Evolutionary conservation across 2,888 invertebrate genomes (phyloP), one percentile per base, ranked within the genome.

Genomic region (Cryptus armator): DNA sequence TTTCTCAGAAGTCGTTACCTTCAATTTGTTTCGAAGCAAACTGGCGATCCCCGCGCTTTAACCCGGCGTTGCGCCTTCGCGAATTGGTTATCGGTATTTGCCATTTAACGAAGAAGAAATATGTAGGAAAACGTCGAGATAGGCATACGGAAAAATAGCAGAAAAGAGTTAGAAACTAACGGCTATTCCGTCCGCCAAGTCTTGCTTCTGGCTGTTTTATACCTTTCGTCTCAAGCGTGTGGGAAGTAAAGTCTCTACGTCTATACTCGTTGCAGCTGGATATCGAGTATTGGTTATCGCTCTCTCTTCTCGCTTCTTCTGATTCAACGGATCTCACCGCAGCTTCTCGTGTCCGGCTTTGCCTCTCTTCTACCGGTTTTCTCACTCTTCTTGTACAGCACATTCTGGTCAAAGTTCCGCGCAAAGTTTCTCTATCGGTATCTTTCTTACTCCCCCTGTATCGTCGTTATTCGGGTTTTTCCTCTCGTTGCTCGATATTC

Each of bases 71-170:
- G 80, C 43, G 44, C 71, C 88, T 88, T 87, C 86, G 88, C 84
- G 88, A 89, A 91, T 90, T 90, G 90, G 88, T 89, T 90, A 90
- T 91, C 88, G 88, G 86, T 88, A 88, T 88, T 89, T 88, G 87
- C 87, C 79, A 81, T 83, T 87, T 80, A 85, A 79, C 85, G 82
- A 84, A 70, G 87, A 72, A 44, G 59, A 51, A 44, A 43, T 19
- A 56, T 24, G 56, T 19, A 24, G 56, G 24, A 56, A 56, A 56
- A 56, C 56, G 16, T 56, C 37, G 37, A 7, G 37, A 56, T 24
- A 24, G 12, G 56, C 24, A 24, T 10, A 56, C 19, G 19, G 56
- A 56, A 56, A 24, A 24, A 43, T 19, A 24, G 7, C 43, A 16
- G 48, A 46, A 24, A 56, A 56, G 56, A 56, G 56, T 56, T 56